These are phyloP conservation scores for Hippocampus comes DNA, from an alignment of 2,113 vertebrate genomes.

Conservation along the genomic window DNA sequence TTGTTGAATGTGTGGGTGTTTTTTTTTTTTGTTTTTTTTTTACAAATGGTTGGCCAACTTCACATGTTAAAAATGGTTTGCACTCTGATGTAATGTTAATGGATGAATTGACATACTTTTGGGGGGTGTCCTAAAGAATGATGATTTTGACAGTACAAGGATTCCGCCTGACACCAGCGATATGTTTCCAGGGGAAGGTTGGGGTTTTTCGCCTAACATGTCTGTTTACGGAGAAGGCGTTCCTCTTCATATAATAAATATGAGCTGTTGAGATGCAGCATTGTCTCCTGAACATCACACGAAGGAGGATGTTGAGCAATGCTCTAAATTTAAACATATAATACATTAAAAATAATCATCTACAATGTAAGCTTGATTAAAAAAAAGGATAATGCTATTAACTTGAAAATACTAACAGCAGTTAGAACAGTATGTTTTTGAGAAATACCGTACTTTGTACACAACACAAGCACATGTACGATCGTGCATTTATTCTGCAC, in stretches of 20 bases:
- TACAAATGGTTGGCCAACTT: too few relatives aligned
- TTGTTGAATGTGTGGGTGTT: too few relatives aligned
- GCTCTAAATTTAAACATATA: background rate
- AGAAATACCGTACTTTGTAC: background rate
- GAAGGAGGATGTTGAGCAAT: constrained; percentile 11
- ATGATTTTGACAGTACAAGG: too few relatives aligned
- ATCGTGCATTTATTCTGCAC: background rate
- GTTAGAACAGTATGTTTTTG: background rate
- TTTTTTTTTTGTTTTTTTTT: too few relatives aligned
- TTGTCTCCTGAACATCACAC: constrained; percentile 8
- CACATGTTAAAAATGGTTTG: too few relatives aligned
- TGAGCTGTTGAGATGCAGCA: constrained; percentile 4
- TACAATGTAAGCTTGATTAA: background rate
- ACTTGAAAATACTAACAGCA: background rate
- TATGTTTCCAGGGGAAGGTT: background rate
- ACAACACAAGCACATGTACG: background rate
- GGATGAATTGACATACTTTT: background rate
- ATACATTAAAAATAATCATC: background rate
- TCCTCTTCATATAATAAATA: constrained; percentile 8
- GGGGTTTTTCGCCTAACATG: background rate
- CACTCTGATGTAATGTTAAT: too few relatives aligned
- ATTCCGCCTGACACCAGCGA: too few relatives aligned
- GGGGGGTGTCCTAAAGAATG: too few relatives aligned
- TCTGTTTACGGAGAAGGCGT: background rate
- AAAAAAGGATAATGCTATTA: background rate